Conservation (phyloP, 1,140 invertebrate species). For the Phortica variegata region DNA sequence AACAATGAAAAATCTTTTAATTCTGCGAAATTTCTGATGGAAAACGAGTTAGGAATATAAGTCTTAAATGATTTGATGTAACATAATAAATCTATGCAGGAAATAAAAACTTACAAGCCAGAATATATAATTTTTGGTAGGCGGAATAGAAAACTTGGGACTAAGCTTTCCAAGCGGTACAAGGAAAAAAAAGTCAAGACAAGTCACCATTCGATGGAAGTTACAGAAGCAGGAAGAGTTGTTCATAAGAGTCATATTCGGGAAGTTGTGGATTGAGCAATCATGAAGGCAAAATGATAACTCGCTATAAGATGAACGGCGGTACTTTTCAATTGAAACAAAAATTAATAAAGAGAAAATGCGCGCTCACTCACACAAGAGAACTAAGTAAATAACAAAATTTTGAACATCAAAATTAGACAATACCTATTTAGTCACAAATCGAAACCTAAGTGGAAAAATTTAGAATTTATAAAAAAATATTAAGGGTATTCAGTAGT, state of each 20-base stretch:
- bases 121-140: neutral
- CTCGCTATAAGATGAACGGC: too few species aligned
- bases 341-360: too few species aligned
- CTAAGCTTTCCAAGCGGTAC: neutral
- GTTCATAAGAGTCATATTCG: constrained; percentile 2
- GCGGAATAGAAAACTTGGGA: neutral
- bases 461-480: too few species aligned
- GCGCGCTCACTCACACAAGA: too few species aligned
- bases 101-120: neutral
- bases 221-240: neutral
- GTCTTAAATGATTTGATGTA: neutral
- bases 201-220: neutral
- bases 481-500: too few species aligned
- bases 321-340: too few species aligned
- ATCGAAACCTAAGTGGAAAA: too few species aligned
- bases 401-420: too few species aligned
- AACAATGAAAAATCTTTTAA: constrained; percentile 18
- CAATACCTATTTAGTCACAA: too few species aligned
- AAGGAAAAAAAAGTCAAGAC: neutral
- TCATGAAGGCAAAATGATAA: too few species aligned
- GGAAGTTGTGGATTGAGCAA: too few species aligned
- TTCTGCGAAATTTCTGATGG: neutral
- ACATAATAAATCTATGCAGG: neutral
- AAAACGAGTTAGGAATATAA: constrained; percentile 1
- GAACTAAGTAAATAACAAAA: too few species aligned